A percentile compares a stretch with the other conserved stretches of the same genome.
Conservation (phyloP, 2,888 invertebrate genomes). For the Agonopterix alstromeriana region DNA sequence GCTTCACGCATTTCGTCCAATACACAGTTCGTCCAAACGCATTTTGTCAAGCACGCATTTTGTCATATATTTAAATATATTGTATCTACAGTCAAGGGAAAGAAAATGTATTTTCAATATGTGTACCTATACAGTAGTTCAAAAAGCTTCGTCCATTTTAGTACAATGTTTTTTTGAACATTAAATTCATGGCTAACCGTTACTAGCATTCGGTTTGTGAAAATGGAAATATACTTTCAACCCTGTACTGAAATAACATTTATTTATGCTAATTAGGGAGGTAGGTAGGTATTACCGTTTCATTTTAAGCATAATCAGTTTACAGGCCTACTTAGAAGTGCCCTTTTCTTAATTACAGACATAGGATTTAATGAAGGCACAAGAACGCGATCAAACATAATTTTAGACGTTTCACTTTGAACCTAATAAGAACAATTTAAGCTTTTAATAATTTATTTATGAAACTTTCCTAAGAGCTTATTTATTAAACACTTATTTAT, state of each 20-base stretch:
- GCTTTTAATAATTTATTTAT: conserved; percentile 9
- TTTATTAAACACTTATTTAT: too few relatives aligned
- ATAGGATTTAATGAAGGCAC: conserved; percentile 55
- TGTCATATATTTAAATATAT: too few relatives aligned
- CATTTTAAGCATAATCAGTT: conserved; percentile 60
- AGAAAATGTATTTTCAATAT: too few relatives aligned
- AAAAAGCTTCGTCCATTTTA: too few relatives aligned
- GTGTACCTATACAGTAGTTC: too few relatives aligned
- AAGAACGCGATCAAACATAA: conserved; percentile 36
- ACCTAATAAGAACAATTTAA: conserved; percentile 12
- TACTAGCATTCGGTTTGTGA: conserved; percentile 2
- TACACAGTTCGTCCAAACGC: too few relatives aligned
- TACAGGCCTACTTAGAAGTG: conserved; percentile 34
- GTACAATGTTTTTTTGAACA: not conserved
- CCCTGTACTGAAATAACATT: conserved; percentile 34
- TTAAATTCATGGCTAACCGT: conserved; percentile 2
- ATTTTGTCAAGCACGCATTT: too few relatives aligned
- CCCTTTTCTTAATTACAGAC: conserved; percentile 53
- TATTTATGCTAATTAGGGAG: conserved; percentile 53
- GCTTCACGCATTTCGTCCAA: too few relatives aligned
- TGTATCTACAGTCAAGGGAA: too few relatives aligned
- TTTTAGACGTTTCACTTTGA: not conserved
- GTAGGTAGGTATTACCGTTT: conserved; percentile 55
- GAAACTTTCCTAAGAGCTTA: not conserved
- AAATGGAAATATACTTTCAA: conserved; percentile 41